These are phyloP conservation scores for Leistus spinibarbis DNA, from an alignment of 2,888 invertebrate species.

Conservation along the genomic window DNA sequence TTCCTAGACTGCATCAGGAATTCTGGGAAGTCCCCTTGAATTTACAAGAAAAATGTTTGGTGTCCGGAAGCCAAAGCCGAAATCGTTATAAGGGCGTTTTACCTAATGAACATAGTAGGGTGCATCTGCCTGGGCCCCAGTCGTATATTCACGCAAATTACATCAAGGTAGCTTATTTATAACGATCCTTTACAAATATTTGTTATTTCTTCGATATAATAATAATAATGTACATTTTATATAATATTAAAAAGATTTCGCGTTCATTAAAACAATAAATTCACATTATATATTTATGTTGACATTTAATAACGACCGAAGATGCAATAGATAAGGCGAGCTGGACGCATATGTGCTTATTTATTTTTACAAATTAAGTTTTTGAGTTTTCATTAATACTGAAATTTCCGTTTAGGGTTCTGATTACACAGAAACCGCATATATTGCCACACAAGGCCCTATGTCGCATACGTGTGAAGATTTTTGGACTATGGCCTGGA, in stretches of 20 bases:
- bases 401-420: slow-evolving; percentile 71
- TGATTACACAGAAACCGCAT: slow-evolving; percentile 83
- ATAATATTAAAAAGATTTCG: no score
- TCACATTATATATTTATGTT: no score
- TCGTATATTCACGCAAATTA: slow-evolving; percentile 94
- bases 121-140: slow-evolving; percentile 70
- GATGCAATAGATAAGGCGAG: no score
- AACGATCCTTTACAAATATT: background rate
- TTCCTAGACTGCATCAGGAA: slow-evolving; percentile 79
- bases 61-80: slow-evolving; percentile 86
- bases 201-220: no score
- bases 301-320: no score
- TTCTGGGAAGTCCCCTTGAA: slow-evolving; percentile 95
- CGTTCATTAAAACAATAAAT: no score
- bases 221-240: no score
- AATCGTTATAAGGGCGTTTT: slow-evolving; percentile 90
- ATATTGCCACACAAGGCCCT: slow-evolving; percentile 93
- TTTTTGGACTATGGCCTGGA: slow-evolving; percentile 86
- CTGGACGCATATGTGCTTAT: no score
- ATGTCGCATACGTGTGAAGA: slow-evolving; percentile 87
- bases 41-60: slow-evolving; percentile 87
- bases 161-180: slow-evolving; percentile 69
- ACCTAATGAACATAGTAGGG: slow-evolving; percentile 87
- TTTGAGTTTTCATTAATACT: background rate
- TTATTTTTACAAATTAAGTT: no score